Percentiles rank a stretch among this genome's conserved stretches.
Evolutionary conservation across 2,113 vertebrate species (phyloP).

Genomic region (Falco punctatus): DNA sequence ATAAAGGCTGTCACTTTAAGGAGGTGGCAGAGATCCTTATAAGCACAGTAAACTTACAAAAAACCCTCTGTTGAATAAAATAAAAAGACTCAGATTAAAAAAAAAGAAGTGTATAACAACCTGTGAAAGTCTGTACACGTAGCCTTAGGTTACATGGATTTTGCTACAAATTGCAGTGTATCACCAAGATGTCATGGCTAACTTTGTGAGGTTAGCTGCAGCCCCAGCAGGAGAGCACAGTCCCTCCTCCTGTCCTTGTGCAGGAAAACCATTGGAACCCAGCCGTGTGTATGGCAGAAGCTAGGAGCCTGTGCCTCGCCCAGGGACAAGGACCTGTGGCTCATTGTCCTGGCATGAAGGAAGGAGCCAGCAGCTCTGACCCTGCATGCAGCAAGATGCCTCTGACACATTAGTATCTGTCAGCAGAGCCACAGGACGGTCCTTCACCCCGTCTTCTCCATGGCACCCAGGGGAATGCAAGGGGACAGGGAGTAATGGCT

Average conservation of each 20-base stretch:
- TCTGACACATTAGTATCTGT: accelerated
- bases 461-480: accelerated
- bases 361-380: neutral
- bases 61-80: neutral
- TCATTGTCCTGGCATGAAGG: accelerated
- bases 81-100: neutral
- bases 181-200: neutral
- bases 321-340: too few relatives aligned
- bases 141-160: neutral
- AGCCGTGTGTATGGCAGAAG: neutral
- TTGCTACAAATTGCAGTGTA: neutral
- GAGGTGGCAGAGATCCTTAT: neutral
- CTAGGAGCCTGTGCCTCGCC: neutral
- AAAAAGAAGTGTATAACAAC: neutral
- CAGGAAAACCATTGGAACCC: neutral
- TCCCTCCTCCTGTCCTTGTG: neutral
- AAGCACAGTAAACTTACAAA: neutral
- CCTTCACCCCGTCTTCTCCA: accelerated
- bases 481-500: neutral
- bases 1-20: neutral
- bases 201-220: neutral
- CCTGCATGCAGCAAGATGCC: accelerated
- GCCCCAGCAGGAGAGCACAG: neutral
- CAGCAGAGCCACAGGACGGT: neutral
- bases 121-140: neutral